phyloP scores from a whole-genome alignment of 2,113 vertebrate species.

The Poeciliopsis occidentalis region DNA sequence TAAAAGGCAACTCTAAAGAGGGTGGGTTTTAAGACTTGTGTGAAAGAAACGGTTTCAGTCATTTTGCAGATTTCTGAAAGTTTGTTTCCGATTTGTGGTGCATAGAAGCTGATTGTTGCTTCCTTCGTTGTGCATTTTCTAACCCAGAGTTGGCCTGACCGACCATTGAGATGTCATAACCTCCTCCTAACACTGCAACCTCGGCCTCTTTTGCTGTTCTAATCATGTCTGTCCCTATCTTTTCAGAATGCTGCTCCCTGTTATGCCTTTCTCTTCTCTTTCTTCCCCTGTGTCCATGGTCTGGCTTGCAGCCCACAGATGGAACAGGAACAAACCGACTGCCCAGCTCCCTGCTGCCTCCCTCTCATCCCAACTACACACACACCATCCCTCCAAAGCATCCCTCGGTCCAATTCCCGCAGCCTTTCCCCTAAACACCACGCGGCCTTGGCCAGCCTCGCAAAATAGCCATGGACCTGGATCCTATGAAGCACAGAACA shows the following conservation, averaged over 20 bases:
- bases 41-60: too few species aligned
- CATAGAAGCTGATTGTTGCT: background rate
- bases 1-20: too few species aligned
- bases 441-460: constrained; percentile 44
- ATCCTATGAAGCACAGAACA: constrained; percentile 54
- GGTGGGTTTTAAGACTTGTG: too few species aligned
- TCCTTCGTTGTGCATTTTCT: constrained; percentile 30
- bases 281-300: constrained; percentile 55
- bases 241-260: constrained; percentile 40
- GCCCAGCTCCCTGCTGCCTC: constrained; percentile 63
- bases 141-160: background rate
- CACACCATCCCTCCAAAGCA: constrained; percentile 10
- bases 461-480: constrained; percentile 72
- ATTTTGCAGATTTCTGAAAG: too few species aligned
- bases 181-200: constrained; percentile 3
- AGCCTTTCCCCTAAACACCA: constrained; percentile 62
- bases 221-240: constrained; percentile 15
- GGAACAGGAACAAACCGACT: constrained; percentile 72
- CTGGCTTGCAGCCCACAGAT: constrained; percentile 65
- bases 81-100: too few species aligned
- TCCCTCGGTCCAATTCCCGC: constrained; percentile 63
- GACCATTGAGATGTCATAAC: background rate
- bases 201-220: constrained; percentile 19
- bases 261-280: constrained; percentile 25
- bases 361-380: constrained; percentile 77